Evolutionary conservation across 1,140 invertebrate species (phyloP).

Genomic region (Bilobella aurantiaca): DNA sequence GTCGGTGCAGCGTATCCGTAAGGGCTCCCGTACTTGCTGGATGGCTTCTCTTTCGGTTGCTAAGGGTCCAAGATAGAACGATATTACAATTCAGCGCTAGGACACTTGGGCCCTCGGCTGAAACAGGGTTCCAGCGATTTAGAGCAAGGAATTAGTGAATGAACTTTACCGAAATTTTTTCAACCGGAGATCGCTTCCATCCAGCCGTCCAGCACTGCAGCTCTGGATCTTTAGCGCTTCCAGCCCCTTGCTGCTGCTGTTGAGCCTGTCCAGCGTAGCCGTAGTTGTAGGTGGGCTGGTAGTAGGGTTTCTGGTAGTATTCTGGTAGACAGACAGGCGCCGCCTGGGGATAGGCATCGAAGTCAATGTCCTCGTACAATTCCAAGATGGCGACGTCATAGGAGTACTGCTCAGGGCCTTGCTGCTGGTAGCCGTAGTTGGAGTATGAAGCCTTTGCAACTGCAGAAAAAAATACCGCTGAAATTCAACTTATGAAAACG

Average conservation of each 20-base stretch:
- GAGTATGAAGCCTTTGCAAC: neutral
- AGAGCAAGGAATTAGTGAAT: no score
- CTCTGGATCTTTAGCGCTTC: conserved; percentile 14
- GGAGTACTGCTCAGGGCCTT: conserved; percentile 6
- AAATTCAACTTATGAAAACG: no score
- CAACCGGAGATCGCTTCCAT: conserved; percentile 26
- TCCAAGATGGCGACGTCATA: conserved; percentile 31
- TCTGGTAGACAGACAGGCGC: conserved; percentile 28
- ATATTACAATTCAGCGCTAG: no score
- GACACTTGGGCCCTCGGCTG: no score
- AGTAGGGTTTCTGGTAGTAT: conserved; percentile 24
- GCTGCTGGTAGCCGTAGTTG: conserved; percentile 1
- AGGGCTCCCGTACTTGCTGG: no score
- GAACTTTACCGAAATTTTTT: conserved; percentile 28
- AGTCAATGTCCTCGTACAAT: conserved; percentile 24
- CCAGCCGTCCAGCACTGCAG: conserved; percentile 28
- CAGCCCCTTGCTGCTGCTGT: neutral
- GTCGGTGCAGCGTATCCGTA: no score
- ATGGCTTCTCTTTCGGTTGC: no score
- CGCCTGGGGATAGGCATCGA: conserved; percentile 29
- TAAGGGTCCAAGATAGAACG: no score
- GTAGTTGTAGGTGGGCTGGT: conserved; percentile 11
- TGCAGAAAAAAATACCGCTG: neutral
- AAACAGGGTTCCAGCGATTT: no score
- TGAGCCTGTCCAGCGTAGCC: conserved; percentile 16